Percentiles rank a stretch among this genome's conserved stretches.
phyloP scores from a whole-genome alignment of 2,888 invertebrate genomes.

The Coelopa pilipes region DNA sequence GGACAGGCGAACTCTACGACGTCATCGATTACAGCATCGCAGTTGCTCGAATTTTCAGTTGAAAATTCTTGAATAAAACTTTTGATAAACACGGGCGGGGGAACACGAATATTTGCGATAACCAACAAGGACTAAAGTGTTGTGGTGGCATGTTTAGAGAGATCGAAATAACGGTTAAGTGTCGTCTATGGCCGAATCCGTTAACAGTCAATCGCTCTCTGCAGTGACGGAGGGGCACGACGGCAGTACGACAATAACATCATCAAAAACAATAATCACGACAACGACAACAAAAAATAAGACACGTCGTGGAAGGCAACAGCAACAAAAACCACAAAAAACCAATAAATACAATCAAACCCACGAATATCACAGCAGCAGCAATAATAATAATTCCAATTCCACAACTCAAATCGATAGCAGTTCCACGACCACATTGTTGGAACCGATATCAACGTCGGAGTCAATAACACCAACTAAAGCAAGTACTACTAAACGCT shows the following conservation, averaged over 20 bases:
- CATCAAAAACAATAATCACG: constrained; percentile 48
- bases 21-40: not conserved
- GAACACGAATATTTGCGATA: constrained; percentile 37
- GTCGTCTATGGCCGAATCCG: constrained; percentile 93
- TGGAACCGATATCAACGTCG: constrained; percentile 1
- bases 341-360: constrained; percentile 42
- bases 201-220: constrained; percentile 80
- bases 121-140: constrained; percentile 46
- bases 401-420: constrained; percentile 3
- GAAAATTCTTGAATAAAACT: constrained; percentile 14
- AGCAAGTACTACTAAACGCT: constrained; percentile 23
- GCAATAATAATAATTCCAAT: constrained; percentile 1
- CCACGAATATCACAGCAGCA: constrained; percentile 33
- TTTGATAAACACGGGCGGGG: constrained; percentile 9
- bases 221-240: constrained; percentile 75
- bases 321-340: constrained; percentile 39
- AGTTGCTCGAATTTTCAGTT: not conserved
- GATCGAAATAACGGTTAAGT: constrained; percentile 76
- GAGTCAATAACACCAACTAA: constrained; percentile 26
- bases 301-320: constrained; percentile 42
- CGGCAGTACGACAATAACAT: constrained; percentile 55
- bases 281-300: constrained; percentile 44
- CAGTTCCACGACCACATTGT: not conserved
- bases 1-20: too few species aligned
- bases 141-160: constrained; percentile 67